These are phyloP conservation scores for Teinopalpus imperialis DNA, from an alignment of 2,888 invertebrate species.

Conservation along the genomic window DNA sequence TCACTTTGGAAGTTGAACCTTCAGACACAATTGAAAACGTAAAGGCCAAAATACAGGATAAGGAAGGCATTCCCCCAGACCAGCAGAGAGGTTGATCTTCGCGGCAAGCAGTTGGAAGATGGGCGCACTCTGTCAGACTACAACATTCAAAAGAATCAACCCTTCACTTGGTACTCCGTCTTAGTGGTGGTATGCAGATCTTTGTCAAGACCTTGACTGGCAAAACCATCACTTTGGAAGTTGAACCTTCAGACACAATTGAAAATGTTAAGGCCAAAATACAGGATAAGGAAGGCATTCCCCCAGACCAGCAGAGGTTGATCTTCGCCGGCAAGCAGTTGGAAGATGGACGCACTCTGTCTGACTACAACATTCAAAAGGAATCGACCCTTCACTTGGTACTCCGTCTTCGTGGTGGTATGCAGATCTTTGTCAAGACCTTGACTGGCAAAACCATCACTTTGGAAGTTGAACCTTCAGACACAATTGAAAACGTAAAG, in stretches of 20 bases:
- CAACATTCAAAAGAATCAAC: constrained; percentile 76
- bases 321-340: constrained; percentile 31
- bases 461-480: constrained; percentile 13
- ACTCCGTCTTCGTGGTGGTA: constrained; percentile 29
- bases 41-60: constrained; percentile 25
- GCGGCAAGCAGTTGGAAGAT: too few species aligned
- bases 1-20: constrained; percentile 30
- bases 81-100: too few species aligned
- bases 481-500: constrained; percentile 21
- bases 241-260: constrained; percentile 29
- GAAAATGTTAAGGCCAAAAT: constrained; percentile 32
- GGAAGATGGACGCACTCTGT: constrained; percentile 32
- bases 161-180: not conserved
- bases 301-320: constrained; percentile 31
- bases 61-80: too few species aligned
- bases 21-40: constrained; percentile 32
- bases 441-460: constrained; percentile 21
- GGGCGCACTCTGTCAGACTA: constrained; percentile 54
- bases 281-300: constrained; percentile 31
- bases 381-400: constrained; percentile 32
- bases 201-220: constrained; percentile 22
- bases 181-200: not conserved
- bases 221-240: constrained; percentile 30
- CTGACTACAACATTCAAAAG: constrained; percentile 33
- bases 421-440: constrained; percentile 22